phyloP scores from a whole-genome alignment of 2,888 invertebrate genomes.

The Hymenopus coronatus region DNA sequence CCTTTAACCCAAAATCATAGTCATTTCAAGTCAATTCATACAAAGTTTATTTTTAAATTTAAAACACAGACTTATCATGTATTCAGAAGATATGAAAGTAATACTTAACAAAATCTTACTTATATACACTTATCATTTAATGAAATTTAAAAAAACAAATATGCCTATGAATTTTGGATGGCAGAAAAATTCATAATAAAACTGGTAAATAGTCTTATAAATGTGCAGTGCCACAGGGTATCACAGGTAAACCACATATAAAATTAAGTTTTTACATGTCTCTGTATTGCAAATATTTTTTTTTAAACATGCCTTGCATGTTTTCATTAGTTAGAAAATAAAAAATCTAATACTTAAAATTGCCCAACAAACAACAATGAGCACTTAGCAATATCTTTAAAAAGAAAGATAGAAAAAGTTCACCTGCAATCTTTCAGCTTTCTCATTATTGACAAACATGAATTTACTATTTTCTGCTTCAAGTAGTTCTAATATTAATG shows the following conservation, averaged over 20 bases:
- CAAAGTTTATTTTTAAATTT: neutral
- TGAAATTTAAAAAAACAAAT: neutral
- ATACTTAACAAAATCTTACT: neutral
- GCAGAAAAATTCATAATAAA: neutral
- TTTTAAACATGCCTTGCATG: neutral
- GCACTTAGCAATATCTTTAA: neutral
- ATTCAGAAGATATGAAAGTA: neutral
- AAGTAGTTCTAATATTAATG: neutral
- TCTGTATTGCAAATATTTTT: neutral
- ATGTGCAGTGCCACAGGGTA: neutral
- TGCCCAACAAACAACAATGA: neutral
- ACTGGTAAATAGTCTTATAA: neutral
- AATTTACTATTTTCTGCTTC: neutral
- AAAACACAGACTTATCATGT: neutral
- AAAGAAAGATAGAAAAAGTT: neutral
- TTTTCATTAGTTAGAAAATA: neutral
- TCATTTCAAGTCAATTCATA: neutral
- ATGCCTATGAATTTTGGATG: neutral
- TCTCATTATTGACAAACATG: neutral
- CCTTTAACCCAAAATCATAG: neutral
- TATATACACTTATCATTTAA: neutral
- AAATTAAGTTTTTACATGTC: neutral
- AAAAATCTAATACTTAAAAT: neutral
- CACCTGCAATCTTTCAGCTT: neutral
- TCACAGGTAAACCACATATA: neutral